Evolutionary conservation across 2,113 vertebrate genomes (phyloP).

Genomic region (Danionella cerebrum): DNA sequence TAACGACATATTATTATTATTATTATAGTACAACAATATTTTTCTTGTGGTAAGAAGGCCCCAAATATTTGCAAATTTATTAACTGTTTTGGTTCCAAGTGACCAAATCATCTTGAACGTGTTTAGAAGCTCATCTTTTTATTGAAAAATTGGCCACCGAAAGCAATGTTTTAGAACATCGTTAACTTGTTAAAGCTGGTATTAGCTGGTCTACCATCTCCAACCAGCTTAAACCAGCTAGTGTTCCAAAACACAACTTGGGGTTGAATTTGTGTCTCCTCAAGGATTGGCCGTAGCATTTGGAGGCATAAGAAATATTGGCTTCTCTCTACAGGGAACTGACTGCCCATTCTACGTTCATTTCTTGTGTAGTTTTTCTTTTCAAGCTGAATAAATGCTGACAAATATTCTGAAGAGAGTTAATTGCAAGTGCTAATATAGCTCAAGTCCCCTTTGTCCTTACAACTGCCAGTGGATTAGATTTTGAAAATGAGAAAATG

Average conservation of each 20-base stretch:
- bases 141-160: background rate
- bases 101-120: background rate
- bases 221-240: too few relatives aligned
- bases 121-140: background rate
- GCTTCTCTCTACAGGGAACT: too few relatives aligned
- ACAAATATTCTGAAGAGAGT: conserved; percentile 50
- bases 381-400: conserved; percentile 43
- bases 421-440: conserved; percentile 43
- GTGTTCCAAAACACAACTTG: too few relatives aligned
- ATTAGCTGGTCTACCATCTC: too few relatives aligned
- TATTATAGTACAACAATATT: too few relatives aligned
- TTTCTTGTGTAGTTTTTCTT: too few relatives aligned
- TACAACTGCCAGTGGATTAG: background rate
- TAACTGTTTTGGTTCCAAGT: background rate
- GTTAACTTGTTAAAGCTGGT: too few relatives aligned
- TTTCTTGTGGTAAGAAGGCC: background rate
- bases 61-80: background rate
- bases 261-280: background rate
- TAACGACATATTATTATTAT: too few relatives aligned
- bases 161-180: too few relatives aligned
- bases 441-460: conserved; percentile 35
- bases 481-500: background rate
- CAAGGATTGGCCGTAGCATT: too few relatives aligned
- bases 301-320: too few relatives aligned
- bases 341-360: too few relatives aligned